Evolutionary conservation across 1,140 invertebrate genomes (phyloP).

Genomic region (Acromyrmex heyeri): DNA sequence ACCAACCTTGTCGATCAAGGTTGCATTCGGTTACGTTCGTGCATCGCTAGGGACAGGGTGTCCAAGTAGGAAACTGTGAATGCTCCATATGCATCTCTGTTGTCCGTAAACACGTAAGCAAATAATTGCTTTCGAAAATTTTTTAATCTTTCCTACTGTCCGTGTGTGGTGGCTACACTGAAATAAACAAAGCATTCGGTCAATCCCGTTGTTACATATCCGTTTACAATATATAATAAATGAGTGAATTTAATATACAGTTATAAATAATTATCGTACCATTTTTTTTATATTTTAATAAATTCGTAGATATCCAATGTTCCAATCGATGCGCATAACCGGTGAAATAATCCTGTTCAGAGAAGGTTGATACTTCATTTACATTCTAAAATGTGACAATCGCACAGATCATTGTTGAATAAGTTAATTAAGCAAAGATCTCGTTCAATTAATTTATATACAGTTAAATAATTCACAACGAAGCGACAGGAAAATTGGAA

Average conservation of each 20-base stretch:
- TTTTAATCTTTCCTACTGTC: neutral
- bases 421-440: neutral
- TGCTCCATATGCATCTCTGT: too few species aligned
- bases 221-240: neutral
- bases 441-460: neutral
- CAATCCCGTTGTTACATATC: neutral
- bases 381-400: neutral
- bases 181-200: conserved; percentile 44
- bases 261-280: neutral
- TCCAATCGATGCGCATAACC: neutral
- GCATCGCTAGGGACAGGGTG: too few species aligned
- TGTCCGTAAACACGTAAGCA: neutral
- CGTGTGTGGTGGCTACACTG: conserved; percentile 49
- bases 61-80: neutral
- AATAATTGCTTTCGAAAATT: neutral
- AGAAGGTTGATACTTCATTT: neutral
- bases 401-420: neutral
- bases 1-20: conserved; percentile 62
- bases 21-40: neutral
- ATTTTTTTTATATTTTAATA: neutral
- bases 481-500: neutral
- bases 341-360: neutral
- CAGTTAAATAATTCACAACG: neutral
- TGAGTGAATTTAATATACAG: neutral
- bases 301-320: neutral